Percentiles rank a stretch among this genome's conserved stretches.
phyloP scores from a whole-genome alignment of 2,113 vertebrate species.

The Vidua macroura region DNA sequence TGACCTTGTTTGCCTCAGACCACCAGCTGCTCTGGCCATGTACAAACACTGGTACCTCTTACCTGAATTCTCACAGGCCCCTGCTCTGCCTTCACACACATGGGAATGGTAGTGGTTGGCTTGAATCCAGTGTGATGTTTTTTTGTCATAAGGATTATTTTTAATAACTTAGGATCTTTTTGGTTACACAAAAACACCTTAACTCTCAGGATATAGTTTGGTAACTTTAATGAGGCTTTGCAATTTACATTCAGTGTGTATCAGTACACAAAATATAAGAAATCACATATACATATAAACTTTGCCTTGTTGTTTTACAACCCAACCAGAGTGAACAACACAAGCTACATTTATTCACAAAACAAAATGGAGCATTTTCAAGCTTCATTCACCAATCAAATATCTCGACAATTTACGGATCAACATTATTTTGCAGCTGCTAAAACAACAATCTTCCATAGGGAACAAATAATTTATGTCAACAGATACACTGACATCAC shows the following conservation, averaged over 20 bases:
- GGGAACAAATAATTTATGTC: conserved; percentile 52
- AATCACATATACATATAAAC: conserved; percentile 69
- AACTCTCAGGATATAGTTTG: neutral
- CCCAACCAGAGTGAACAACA: conserved; percentile 20
- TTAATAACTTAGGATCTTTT: neutral
- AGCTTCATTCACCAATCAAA: conserved; percentile 29
- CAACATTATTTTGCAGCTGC: conserved; percentile 6
- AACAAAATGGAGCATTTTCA: conserved; percentile 16
- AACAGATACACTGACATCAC: conserved; percentile 21
- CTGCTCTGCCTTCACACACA: neutral
- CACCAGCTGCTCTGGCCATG: neutral
- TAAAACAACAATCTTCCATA: conserved; percentile 25
- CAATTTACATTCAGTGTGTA: conserved; percentile 42
- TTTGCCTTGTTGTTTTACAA: conserved; percentile 19
- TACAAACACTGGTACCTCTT: neutral
- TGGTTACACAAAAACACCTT: neutral
- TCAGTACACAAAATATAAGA: conserved; percentile 54
- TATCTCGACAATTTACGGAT: neutral
- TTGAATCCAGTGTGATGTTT: neutral
- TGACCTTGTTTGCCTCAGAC: neutral
- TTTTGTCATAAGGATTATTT: neutral
- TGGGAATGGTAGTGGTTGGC: neutral
- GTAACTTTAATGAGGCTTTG: conserved; percentile 49
- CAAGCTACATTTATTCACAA: conserved; percentile 53
- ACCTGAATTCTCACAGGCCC: neutral